These are phyloP conservation scores for Geococcyx californianus DNA, from an alignment of 2,113 vertebrate genomes.

Conservation along the genomic window DNA sequence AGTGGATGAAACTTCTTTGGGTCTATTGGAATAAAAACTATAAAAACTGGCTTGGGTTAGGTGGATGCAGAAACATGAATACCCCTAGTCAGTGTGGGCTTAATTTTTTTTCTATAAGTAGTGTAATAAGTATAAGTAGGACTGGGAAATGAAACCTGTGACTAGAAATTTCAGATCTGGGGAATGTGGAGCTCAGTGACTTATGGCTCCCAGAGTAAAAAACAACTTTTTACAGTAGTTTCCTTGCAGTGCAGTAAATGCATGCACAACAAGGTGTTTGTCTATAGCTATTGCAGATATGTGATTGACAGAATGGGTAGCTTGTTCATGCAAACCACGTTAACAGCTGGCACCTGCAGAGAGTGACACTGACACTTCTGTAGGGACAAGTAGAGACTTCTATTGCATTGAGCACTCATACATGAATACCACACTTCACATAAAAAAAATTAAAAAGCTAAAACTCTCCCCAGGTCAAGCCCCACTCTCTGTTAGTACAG, in stretches of 20 bases:
- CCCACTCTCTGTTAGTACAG: slow-evolving; percentile 21
- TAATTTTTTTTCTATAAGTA: neutral
- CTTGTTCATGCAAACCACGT: neutral
- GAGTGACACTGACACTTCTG: neutral
- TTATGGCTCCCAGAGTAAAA: neutral
- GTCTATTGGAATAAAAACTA: neutral
- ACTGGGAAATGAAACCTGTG: neutral
- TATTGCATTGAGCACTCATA: neutral
- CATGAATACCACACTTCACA: neutral
- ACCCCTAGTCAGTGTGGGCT: neutral
- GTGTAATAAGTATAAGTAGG: neutral
- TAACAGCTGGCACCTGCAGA: neutral
- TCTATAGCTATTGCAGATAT: neutral
- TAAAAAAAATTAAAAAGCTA: neutral
- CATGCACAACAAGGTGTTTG: neutral
- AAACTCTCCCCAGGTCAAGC: neutral
- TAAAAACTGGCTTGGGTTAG: neutral
- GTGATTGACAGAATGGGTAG: neutral
- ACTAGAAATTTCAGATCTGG: neutral
- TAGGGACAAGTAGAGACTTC: neutral
- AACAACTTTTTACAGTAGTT: neutral
- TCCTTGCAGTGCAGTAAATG: neutral
- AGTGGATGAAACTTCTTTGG: neutral
- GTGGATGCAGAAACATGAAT: neutral
- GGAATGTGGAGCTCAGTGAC: neutral